Percentiles rank a stretch among this genome's conserved stretches.
Evolutionary conservation across 2,113 vertebrate species (phyloP).

Genomic region (Hyperopisus bebe): DNA sequence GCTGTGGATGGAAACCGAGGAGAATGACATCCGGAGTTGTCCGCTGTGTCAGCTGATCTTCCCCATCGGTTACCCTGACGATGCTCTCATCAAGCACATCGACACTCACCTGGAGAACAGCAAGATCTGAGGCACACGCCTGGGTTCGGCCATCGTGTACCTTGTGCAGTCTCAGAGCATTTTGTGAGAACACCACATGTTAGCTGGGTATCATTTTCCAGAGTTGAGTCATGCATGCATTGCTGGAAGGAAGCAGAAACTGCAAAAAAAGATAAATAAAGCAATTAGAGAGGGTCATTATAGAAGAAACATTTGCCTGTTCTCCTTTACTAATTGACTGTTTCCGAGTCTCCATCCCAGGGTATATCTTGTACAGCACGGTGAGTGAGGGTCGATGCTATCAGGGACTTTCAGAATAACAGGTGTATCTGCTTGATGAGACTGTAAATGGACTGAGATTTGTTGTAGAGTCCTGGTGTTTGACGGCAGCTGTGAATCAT

Average conservation of each 20-base stretch:
- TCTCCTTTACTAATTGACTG: not conserved
- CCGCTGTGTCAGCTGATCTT: constrained; percentile 94
- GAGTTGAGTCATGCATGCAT: not conserved
- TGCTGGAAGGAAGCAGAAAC: not conserved
- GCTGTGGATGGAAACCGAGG: constrained; percentile 96
- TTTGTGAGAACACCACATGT: not conserved
- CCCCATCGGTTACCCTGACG: constrained; percentile 89
- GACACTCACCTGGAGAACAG: constrained; percentile 98
- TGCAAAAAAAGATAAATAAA: not conserved
- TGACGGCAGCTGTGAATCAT: not conserved
- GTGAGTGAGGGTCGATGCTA: not conserved
- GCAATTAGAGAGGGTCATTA: not conserved
- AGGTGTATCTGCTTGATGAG: not conserved
- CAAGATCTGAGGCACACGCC: constrained; percentile 77
- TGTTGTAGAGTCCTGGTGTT: not conserved
- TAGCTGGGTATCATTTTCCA: not conserved
- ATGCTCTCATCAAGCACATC: constrained; percentile 96
- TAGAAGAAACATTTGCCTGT: not conserved
- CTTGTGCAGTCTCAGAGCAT: not conserved
- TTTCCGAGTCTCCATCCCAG: not conserved
- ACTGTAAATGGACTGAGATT: not conserved
- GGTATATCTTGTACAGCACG: not conserved
- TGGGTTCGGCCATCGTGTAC: constrained; percentile 13
- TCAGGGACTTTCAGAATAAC: constrained; percentile 11
- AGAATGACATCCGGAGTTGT: constrained; percentile 90